Percentiles rank a stretch among this genome's conserved stretches.
Evolutionary conservation across 2,888 invertebrate genomes (phyloP).

Genomic region (Drosophila suboccidentalis): DNA sequence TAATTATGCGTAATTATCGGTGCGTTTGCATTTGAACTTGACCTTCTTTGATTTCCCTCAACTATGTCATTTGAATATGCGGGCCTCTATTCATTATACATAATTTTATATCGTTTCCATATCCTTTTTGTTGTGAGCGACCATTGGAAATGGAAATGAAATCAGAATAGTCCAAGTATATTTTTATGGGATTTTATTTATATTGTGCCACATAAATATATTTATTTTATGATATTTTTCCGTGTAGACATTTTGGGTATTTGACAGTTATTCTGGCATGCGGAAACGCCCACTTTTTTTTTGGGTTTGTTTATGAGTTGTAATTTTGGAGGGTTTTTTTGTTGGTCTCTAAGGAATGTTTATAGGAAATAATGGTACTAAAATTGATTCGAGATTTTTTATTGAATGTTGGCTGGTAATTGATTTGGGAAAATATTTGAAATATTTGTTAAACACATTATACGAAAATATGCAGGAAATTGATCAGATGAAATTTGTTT

Average conservation of each 20-base stretch:
- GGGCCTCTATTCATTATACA: conserved; percentile 47
- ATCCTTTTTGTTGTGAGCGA: conserved; percentile 55
- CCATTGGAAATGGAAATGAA: conserved; percentile 17
- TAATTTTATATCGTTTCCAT: conserved; percentile 55
- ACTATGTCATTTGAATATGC: conserved; percentile 60
- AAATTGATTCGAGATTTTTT: conserved; percentile 25
- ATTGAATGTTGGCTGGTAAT: conserved; percentile 29
- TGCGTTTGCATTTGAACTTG: conserved; percentile 64
- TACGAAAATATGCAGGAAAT: background rate
- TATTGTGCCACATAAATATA: conserved; percentile 74
- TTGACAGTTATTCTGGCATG: conserved; percentile 73
- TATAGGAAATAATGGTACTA: conserved; percentile 18
- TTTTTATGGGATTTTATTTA: conserved; percentile 75
- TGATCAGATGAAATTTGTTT: background rate
- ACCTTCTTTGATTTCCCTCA: conserved; percentile 47
- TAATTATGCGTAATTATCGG: conserved; percentile 73
- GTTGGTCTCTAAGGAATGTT: conserved; percentile 29
- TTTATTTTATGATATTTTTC: conserved; percentile 60
- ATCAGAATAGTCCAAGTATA: conserved; percentile 27
- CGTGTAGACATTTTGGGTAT: conserved; percentile 59
- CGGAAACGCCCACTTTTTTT: conserved; percentile 72
- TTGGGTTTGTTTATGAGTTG: conserved; percentile 45
- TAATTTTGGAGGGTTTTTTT: conserved; percentile 40
- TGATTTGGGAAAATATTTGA: conserved; percentile 4
- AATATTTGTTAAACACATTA: background rate